phyloP scores from a whole-genome alignment of 2,888 invertebrate genomes.

The Calliphora vomitoria region DNA sequence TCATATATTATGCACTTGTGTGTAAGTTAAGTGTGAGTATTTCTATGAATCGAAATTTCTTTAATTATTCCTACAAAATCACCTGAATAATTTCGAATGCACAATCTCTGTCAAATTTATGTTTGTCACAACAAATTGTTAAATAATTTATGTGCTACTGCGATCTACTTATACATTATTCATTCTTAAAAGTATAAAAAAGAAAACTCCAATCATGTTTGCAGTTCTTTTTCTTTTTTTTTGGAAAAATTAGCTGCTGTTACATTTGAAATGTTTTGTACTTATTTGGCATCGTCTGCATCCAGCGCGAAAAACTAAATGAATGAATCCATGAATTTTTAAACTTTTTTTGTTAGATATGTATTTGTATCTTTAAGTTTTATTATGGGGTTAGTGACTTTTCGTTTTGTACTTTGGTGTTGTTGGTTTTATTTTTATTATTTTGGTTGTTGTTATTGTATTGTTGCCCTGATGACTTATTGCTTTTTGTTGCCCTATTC shows the following conservation, averaged over 20 bases:
- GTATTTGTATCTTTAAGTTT: slow-evolving; percentile 44
- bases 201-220: neutral
- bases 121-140: slow-evolving; percentile 34
- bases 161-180: too few species aligned
- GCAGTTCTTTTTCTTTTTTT: neutral
- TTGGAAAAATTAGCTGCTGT: slow-evolving; percentile 23
- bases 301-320: neutral
- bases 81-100: neutral
- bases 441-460: neutral
- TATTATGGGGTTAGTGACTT: slow-evolving; percentile 69
- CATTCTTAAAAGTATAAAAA: neutral
- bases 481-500: slow-evolving; percentile 68
- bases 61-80: neutral
- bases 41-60: too few species aligned
- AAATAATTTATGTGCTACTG: slow-evolving; percentile 1
- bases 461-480: slow-evolving; percentile 70
- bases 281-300: slow-evolving; percentile 41
- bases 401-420: neutral
- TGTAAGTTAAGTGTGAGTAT: too few species aligned
- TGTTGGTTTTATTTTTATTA: slow-evolving; percentile 1
- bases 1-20: too few species aligned
- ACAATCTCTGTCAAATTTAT: slow-evolving; percentile 13
- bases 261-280: slow-evolving; percentile 17
- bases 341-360: slow-evolving; percentile 8
- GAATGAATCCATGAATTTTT: slow-evolving; percentile 43